A percentile compares a stretch with the other conserved stretches of the same genome.
These are phyloP conservation scores for Ctenomys sociabilis DNA, from an alignment of 2,113 vertebrate genomes.

Conservation along the genomic window DNA sequence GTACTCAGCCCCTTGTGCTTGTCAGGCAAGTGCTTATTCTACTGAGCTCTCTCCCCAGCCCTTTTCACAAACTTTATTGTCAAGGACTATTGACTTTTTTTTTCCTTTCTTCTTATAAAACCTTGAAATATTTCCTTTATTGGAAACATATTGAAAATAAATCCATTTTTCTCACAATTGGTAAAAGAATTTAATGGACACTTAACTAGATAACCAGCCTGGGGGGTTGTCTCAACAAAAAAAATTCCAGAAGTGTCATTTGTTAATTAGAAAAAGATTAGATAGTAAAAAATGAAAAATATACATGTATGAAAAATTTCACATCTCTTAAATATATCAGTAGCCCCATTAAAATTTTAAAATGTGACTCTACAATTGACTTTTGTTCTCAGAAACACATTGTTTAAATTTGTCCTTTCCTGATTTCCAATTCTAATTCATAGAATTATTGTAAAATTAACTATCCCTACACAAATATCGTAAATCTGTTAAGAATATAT, in stretches of 20 bases:
- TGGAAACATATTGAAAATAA: slow-evolving; percentile 15
- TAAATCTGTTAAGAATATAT: neutral
- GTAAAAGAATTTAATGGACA: neutral
- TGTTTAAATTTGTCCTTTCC: neutral
- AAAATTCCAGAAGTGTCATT: neutral
- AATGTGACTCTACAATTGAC: neutral
- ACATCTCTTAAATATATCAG: neutral
- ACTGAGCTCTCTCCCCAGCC: no score
- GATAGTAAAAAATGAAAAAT: neutral
- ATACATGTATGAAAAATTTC: neutral
- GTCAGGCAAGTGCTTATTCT: no score
- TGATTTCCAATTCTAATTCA: neutral
- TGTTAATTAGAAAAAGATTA: slow-evolving; percentile 37
- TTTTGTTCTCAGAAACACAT: neutral
- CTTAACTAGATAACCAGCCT: neutral
- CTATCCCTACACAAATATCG: neutral
- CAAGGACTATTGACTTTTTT: neutral
- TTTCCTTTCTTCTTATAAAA: neutral
- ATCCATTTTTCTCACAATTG: neutral
- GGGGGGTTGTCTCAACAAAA: neutral
- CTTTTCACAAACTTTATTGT: neutral
- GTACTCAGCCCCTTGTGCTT: no score
- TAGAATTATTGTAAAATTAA: neutral
- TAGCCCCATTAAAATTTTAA: neutral
- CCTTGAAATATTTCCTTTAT: slow-evolving; percentile 47